These are phyloP conservation scores for Athalia circularis DNA, from an alignment of 2,888 invertebrate species.

Conservation along the genomic window DNA sequence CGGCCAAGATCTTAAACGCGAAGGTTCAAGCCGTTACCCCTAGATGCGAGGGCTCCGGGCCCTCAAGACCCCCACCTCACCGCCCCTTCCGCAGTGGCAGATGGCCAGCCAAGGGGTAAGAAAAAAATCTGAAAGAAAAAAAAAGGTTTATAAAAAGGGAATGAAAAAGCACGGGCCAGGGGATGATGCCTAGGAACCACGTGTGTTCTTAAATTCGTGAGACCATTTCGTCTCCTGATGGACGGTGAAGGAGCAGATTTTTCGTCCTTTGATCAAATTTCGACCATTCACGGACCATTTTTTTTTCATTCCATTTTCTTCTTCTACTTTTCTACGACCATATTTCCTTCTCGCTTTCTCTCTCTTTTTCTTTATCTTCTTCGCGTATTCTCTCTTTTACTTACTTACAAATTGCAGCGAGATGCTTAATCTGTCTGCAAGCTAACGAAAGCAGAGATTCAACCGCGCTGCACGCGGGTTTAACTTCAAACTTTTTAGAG, in stretches of 20 bases:
- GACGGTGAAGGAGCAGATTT: slow-evolving; percentile 54
- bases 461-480: slow-evolving; percentile 1
- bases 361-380: slow-evolving; percentile 45
- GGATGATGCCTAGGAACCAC: slow-evolving; percentile 63
- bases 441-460: slow-evolving; percentile 34
- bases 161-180: slow-evolving; percentile 63
- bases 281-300: slow-evolving; percentile 63
- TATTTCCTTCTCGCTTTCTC: slow-evolving; percentile 42
- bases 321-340: slow-evolving; percentile 22
- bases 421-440: slow-evolving; percentile 40
- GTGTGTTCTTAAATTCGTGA: slow-evolving; percentile 67
- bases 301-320: slow-evolving; percentile 48
- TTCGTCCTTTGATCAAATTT: slow-evolving; percentile 70
- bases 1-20: slow-evolving; percentile 46
- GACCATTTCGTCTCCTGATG: slow-evolving; percentile 56
- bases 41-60: slow-evolving; percentile 48
- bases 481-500: slow-evolving; percentile 39
- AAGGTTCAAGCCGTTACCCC: slow-evolving; percentile 51
- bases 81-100: slow-evolving; percentile 77
- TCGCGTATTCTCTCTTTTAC: slow-evolving; percentile 4
- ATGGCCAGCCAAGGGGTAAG: slow-evolving; percentile 76
- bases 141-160: slow-evolving; percentile 70
- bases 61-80: slow-evolving; percentile 44
- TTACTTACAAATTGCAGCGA: slow-evolving; percentile 3
- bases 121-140: slow-evolving; percentile 67